A percentile compares a stretch with the other conserved stretches of the same genome.
Conservation (phyloP, 2,797 vertebrate genomes). For the Lutjanus campechanus region DNA sequence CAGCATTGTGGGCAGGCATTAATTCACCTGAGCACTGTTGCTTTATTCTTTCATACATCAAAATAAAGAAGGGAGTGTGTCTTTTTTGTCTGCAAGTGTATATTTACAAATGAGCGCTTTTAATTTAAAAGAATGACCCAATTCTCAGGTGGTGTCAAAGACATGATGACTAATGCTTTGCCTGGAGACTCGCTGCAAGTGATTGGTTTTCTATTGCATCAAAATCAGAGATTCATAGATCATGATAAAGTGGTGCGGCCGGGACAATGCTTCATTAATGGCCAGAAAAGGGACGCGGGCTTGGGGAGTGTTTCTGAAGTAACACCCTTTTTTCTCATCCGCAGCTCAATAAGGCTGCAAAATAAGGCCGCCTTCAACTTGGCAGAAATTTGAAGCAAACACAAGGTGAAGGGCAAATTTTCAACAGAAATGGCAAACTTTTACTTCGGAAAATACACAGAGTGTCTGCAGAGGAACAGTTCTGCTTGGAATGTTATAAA, state of each 20-base stretch:
- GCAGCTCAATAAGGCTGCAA: slow-evolving; percentile 55
- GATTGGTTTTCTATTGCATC: slow-evolving; percentile 90
- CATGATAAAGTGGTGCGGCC: slow-evolving; percentile 85
- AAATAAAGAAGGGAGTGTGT: slow-evolving; percentile 80
- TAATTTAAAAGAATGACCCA: slow-evolving; percentile 90
- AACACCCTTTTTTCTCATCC: slow-evolving; percentile 63
- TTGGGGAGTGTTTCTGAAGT: slow-evolving; percentile 61
- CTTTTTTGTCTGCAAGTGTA: slow-evolving; percentile 80
- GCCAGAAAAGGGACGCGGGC: slow-evolving; percentile 67
- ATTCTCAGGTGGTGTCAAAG: slow-evolving; percentile 86
- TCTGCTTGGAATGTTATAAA: slow-evolving; percentile 16
- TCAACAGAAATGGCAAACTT: slow-evolving; percentile 50
- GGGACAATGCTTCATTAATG: slow-evolving; percentile 85
- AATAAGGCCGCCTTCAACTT: slow-evolving; percentile 46
- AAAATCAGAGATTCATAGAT: slow-evolving; percentile 90
- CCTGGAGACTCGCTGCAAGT: slow-evolving; percentile 85
- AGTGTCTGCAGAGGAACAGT: slow-evolving; percentile 9
- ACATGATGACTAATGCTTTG: slow-evolving; percentile 89
- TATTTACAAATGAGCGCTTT: slow-evolving; percentile 89
- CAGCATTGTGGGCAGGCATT: slow-evolving; percentile 63
- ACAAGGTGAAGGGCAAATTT: slow-evolving; percentile 53
- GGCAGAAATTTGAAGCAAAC: slow-evolving; percentile 45
- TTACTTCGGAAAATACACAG: slow-evolving; percentile 16
- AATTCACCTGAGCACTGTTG: slow-evolving; percentile 78
- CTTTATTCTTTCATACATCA: slow-evolving; percentile 88